Evolutionary conservation across 2,113 vertebrate genomes (phyloP), one percentile per base, ranked within the genome.

Genomic region (Hystrix cristata): DNA sequence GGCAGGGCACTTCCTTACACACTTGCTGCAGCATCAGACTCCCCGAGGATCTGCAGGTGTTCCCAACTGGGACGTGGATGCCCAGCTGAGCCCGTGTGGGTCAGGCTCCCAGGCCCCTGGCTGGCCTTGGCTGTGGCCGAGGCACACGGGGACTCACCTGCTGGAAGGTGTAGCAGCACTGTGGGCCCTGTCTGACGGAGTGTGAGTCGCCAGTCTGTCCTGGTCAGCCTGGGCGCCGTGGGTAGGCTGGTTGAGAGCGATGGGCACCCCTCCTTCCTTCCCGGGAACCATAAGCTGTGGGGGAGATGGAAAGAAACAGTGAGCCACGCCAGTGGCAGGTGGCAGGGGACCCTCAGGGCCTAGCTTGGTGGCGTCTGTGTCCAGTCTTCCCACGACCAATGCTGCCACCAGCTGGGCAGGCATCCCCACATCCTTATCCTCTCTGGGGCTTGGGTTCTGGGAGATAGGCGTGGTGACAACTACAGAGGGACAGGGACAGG

Each of bases 261-360:
- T 97, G 23, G 99, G 98, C 60, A 99, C 97, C 5, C 99, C 99
- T 2, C 99, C 99, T 71, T 99, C 99, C 96, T 99, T 99, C 94
- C 99, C 99, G 59, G 99, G 98, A 97, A 99, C 98, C 90, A 99
- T 96, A 81, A 99, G 96, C 99, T 99, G 96, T 76, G 96, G 94
- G 91, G 7, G 14, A 87, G 98, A 90, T 15, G 38, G 16, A 98
- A 97, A 2, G 34, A 84, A 0, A 46, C 3, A 89, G 64, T 96
- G 90, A 96, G 72, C 79, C 8, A 94, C 0, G 2, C 53, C n/a
- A 64, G 46, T 2, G 2, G 57, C 90, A 64, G 43, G 3, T 1
- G 89, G 53, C 83, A 90, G 48, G 62, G n/a, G 6, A 95, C 31
- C 55, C 88, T 43, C 15, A 43, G 0, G 19, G 57, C 69, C 94